Evolutionary conservation across 1,140 invertebrate genomes (phyloP).

Genomic region (Drosophila pachea): DNA sequence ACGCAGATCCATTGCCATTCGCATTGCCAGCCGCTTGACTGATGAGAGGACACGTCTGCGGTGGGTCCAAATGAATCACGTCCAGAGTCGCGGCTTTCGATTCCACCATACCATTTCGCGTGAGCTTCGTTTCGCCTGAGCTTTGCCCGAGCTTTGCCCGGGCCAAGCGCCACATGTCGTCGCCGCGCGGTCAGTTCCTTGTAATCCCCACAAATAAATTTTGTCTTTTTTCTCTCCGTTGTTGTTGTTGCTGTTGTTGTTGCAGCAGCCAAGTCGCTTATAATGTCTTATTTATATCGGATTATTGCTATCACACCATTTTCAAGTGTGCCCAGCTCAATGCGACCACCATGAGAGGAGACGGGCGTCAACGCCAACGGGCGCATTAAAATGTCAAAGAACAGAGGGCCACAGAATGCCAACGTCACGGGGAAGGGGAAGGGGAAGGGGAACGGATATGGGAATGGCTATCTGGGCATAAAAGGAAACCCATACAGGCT

Average conservation of each 20-base stretch:
- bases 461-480: background rate
- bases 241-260: conserved; percentile 15
- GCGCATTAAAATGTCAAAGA: conserved; percentile 74
- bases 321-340: conserved; percentile 64
- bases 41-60: conserved; percentile 48
- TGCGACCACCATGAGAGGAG: conserved; percentile 54
- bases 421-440: background rate
- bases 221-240: conserved; percentile 42
- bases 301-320: conserved; percentile 73
- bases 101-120: too few relatives aligned
- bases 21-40: conserved; percentile 47
- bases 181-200: conserved; percentile 51
- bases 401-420: conserved; percentile 46
- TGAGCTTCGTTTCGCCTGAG: too few relatives aligned
- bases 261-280: conserved; percentile 53
- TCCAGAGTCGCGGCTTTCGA: conserved; percentile 5
- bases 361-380: conserved; percentile 66
- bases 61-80: conserved; percentile 49
- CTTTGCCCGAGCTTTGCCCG: conserved; percentile 38
- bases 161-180: conserved; percentile 65
- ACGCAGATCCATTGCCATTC: conserved; percentile 22
- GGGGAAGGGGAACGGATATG: background rate
- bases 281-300: conserved; percentile 76
- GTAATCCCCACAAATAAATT: conserved; percentile 57
- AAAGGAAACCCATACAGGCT: conserved; percentile 47